Evolutionary conservation across 2,888 invertebrate species (phyloP).

Genomic region (Mimachlamys varia): DNA sequence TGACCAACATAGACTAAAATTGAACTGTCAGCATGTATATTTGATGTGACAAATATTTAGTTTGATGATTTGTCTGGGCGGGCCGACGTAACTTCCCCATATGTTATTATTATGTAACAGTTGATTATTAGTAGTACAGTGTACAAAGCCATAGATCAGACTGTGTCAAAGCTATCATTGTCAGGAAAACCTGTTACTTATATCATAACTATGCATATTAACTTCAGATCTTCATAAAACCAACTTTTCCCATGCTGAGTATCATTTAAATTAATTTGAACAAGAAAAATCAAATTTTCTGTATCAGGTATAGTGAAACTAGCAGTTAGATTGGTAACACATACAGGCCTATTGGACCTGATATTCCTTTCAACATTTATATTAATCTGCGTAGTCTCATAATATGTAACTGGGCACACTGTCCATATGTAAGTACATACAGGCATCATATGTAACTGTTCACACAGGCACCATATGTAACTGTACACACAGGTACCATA

Average conservation of each 20-base stretch:
- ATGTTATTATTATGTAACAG: neutral
- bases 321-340: too few relatives aligned
- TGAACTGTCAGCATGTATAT: constrained; percentile 32
- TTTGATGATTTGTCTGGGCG: constrained; percentile 30
- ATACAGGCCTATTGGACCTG: too few relatives aligned
- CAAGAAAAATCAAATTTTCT: too few relatives aligned
- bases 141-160: neutral
- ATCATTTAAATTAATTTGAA: too few relatives aligned
- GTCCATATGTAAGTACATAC: too few relatives aligned
- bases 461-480: too few relatives aligned
- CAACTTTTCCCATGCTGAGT: neutral
- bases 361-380: too few relatives aligned
- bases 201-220: neutral
- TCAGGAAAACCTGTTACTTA: neutral
- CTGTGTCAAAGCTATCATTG: neutral
- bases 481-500: too few relatives aligned
- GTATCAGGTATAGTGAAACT: too few relatives aligned
- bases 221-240: neutral
- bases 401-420: too few relatives aligned
- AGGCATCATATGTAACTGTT: too few relatives aligned
- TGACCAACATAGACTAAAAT: neutral
- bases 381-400: too few relatives aligned
- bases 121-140: neutral
- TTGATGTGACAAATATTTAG: constrained; percentile 28
- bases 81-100: neutral